Percentiles rank a stretch among this genome's conserved stretches.
Conservation (phyloP, 2,797 vertebrate species). For the Strix occidentalis region DNA sequence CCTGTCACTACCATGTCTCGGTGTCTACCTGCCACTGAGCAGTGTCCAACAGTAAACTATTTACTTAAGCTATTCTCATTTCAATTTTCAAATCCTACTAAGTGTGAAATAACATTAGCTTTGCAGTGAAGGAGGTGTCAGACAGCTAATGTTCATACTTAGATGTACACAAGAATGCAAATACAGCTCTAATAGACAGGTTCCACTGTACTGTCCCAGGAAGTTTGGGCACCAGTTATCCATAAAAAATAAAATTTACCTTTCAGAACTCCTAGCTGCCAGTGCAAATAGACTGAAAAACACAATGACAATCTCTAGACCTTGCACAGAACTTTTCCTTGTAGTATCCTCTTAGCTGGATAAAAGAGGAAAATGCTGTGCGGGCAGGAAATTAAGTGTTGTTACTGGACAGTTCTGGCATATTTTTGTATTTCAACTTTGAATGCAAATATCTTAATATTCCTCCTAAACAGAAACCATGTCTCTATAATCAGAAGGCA, state of each 20-base stretch:
- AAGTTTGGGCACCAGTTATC: neutral
- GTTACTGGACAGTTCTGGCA: neutral
- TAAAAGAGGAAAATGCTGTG: neutral
- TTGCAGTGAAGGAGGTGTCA: neutral
- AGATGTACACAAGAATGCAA: neutral
- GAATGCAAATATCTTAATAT: neutral
- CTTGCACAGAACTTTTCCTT: neutral
- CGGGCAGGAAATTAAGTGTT: neutral
- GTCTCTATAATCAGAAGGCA: neutral
- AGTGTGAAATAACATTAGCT: slow-evolving; percentile 47
- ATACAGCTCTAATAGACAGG: neutral
- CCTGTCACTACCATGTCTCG: neutral
- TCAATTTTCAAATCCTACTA: slow-evolving; percentile 27
- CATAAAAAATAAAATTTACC: neutral
- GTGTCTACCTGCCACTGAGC: neutral
- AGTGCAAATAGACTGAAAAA: slow-evolving; percentile 1
- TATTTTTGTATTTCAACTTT: neutral
- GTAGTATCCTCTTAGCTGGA: neutral
- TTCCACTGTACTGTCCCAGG: neutral
- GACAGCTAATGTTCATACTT: slow-evolving; percentile 1
- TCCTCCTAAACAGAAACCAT: neutral
- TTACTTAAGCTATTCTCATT: neutral
- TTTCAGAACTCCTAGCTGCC: neutral
- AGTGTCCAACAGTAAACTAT: neutral
- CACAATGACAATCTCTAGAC: neutral